Evolutionary conservation across 1,140 invertebrate genomes (phyloP), one percentile per base, ranked within the genome.

Genomic region (Drosophila elegans): DNA sequence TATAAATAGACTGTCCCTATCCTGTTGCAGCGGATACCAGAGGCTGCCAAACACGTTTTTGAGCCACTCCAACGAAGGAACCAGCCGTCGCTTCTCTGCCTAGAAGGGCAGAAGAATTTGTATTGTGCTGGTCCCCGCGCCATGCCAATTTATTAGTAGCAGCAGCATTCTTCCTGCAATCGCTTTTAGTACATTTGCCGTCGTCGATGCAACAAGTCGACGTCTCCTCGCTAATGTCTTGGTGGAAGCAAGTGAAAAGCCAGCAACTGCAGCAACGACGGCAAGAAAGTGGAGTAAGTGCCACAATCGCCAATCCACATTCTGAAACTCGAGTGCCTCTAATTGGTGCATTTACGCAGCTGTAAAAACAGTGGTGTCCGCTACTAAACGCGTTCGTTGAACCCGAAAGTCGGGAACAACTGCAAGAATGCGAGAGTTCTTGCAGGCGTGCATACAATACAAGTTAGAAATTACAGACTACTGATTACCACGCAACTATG

Each of bases 161-260:
- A 53, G 52, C 63, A 42, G 67, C 64, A 57, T 83, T 89, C 76
- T 88, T 88, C 67, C 84, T 89, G 66, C 57, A 67, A 79, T 78
- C 63, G 80, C 73, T 62, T 80, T 90, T 66, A 89, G 84, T 89
- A 64, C 49, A 68, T 59, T 63, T 80, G 78, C 62, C 63, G 61
- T 75, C 62, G 61, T 74, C 78, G 74, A 56, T 89, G 84, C 84
- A 90, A 90, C 84, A 89, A 89, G 85, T 89, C 82, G 66, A 61
- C 49, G 66, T 21, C 46, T 53, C 42, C 44, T 45, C 38, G 56
- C 55, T 64, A 44, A 27, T 12, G 51, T 13, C 13, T 44, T 32
- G 55, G 74, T 69, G 49, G 36, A 55, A 67, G 60, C 79, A 52
- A 74, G 77, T 60, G 71, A 44, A 81, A 60, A 74, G 39, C 51